Evolutionary conservation across 2,888 invertebrate genomes (phyloP).

Genomic region (Zaprionus obscuricornis): DNA sequence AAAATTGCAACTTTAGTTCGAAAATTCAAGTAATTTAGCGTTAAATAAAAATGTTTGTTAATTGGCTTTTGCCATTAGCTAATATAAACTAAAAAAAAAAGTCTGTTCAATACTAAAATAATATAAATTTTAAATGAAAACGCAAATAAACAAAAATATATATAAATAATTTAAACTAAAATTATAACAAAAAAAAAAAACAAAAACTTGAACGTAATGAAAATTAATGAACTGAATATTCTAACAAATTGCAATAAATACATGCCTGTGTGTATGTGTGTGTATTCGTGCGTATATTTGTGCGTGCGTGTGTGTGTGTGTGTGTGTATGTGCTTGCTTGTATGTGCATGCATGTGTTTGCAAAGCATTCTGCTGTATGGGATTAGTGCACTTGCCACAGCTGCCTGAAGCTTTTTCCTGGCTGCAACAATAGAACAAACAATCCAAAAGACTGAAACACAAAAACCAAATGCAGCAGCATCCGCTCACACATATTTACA

Average conservation of each 20-base stretch:
- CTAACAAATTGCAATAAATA: conserved; percentile 29
- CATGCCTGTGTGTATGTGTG: conserved; percentile 35
- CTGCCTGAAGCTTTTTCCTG: conserved; percentile 12
- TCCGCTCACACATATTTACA: conserved; percentile 29
- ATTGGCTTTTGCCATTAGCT: too few relatives aligned
- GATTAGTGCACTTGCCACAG: conserved; percentile 56
- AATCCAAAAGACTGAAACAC: conserved; percentile 8
- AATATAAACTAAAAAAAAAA: background rate
- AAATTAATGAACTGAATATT: too few relatives aligned
- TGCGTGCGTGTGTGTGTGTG: background rate
- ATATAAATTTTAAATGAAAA: too few relatives aligned
- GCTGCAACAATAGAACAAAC: conserved; percentile 50
- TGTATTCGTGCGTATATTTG: background rate
- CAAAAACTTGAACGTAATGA: too few relatives aligned
- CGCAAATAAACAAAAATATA: too few relatives aligned
- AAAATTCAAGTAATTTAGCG: background rate
- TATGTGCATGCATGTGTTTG: conserved; percentile 1
- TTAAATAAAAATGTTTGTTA: too few relatives aligned
- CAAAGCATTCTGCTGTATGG: conserved; percentile 1
- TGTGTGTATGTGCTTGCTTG: background rate
- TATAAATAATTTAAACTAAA: too few relatives aligned
- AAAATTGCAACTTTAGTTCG: conserved; percentile 1
- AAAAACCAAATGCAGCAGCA: conserved; percentile 18
- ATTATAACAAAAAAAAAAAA: too few relatives aligned
- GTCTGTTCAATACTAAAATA: too few relatives aligned